Conservation (phyloP, 2,888 invertebrate genomes). For the Rotaria sp. region DNA sequence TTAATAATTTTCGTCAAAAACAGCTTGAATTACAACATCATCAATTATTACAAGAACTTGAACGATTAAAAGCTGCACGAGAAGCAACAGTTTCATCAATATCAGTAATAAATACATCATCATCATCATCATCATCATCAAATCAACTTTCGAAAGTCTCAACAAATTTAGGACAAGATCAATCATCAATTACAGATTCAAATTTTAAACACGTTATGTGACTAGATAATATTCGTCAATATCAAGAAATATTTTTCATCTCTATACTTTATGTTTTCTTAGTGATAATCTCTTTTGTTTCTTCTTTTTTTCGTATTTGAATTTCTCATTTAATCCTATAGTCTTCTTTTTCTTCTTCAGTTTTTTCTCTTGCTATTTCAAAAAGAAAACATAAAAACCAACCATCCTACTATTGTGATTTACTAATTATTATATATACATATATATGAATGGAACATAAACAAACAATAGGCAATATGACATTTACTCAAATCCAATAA, state of each 20-base stretch:
- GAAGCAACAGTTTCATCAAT: neutral
- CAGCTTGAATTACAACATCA: conserved; percentile 9
- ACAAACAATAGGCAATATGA: neutral
- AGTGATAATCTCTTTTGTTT: neutral
- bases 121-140: neutral
- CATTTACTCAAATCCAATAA: neutral
- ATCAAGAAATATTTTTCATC: neutral
- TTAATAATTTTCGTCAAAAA: neutral
- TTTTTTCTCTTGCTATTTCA: neutral
- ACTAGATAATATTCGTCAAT: neutral
- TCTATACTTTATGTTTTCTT: neutral
- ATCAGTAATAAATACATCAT: neutral
- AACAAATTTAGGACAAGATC: neutral
- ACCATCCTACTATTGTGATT: too few species aligned
- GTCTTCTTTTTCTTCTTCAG: neutral
- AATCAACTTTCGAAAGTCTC: neutral
- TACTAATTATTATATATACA: too few species aligned
- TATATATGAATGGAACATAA: neutral
- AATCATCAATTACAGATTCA: neutral
- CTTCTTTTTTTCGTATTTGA: neutral
- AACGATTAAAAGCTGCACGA: neutral
- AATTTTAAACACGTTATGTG: conserved; percentile 1
- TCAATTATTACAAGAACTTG: conserved; percentile 10
- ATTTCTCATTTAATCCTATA: neutral
- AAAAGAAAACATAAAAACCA: neutral